phyloP scores from a whole-genome alignment of 2,888 invertebrate genomes.

The Melanostoma scalare region DNA sequence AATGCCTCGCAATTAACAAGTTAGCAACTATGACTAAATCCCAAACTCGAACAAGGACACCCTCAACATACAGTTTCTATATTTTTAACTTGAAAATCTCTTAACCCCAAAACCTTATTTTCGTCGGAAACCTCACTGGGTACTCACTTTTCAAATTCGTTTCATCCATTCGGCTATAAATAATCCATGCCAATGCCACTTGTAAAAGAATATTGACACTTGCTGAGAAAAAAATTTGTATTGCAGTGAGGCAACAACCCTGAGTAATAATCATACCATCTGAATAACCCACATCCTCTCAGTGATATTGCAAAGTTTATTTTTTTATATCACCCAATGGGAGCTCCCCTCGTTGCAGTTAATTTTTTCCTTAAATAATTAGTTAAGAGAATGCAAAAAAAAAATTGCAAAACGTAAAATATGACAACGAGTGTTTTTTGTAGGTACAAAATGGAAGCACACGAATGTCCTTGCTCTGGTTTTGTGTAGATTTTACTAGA shows the following conservation, averaged over 20 bases:
- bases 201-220: conserved; percentile 41
- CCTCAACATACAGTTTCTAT: not conserved
- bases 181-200: conserved; percentile 46
- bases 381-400: conserved; percentile 23
- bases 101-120: conserved; percentile 23
- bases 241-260: conserved; percentile 13
- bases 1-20: no score
- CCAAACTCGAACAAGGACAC: conserved; percentile 3
- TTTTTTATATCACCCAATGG: not conserved
- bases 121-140: not conserved
- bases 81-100: conserved; percentile 12
- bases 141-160: not conserved
- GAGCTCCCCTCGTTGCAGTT: not conserved
- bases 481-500: conserved; percentile 49
- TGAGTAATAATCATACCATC: conserved; percentile 6
- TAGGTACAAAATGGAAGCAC: conserved; percentile 29
- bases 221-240: conserved; percentile 32
- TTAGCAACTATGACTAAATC: not conserved
- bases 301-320: conserved; percentile 31
- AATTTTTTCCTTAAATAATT: conserved; percentile 34
- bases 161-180: conserved; percentile 13
- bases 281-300: not conserved
- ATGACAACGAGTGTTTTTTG: conserved; percentile 8
- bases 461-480: conserved; percentile 63
- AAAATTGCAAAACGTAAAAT: conserved; percentile 12